These are phyloP conservation scores for Conopomorpha cramerella DNA, from an alignment of 1,140 invertebrate species.

Conservation along the genomic window DNA sequence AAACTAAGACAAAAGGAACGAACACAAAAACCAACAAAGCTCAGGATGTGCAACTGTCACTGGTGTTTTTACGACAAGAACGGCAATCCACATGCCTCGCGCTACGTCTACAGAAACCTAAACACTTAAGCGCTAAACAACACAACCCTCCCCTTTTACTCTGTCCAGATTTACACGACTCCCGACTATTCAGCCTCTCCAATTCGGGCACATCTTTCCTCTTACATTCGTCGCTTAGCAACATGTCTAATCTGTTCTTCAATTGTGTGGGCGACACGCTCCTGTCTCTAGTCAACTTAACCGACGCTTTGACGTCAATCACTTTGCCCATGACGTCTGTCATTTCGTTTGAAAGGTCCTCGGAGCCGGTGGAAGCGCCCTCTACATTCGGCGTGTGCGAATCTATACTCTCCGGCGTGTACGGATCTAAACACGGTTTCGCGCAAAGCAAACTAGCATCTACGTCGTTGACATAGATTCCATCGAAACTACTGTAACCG, in stretches of 20 bases:
- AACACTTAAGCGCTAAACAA: conserved; percentile 42
- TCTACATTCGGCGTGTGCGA: conserved; percentile 71
- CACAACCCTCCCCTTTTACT: conserved; percentile 33
- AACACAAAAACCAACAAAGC: conserved; percentile 6
- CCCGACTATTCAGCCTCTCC: conserved; percentile 32
- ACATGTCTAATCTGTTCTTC: conserved; percentile 41
- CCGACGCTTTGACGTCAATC: conserved; percentile 14
- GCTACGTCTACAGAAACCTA: conserved; percentile 35
- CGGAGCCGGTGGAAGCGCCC: conserved; percentile 21
- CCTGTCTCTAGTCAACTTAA: conserved; percentile 28
- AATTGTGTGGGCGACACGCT: conserved; percentile 64
- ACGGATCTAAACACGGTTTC: conserved; percentile 65
- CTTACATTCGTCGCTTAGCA: conserved; percentile 19
- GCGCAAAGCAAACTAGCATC: conserved; percentile 55
- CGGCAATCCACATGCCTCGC: conserved; percentile 29
- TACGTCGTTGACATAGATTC: conserved; percentile 61
- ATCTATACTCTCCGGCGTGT: conserved; percentile 77
- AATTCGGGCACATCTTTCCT: conserved; percentile 17
- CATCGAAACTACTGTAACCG: conserved; percentile 45
- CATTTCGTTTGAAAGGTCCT: conserved; percentile 22
- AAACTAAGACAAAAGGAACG: not conserved
- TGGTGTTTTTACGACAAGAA: conserved; percentile 28
- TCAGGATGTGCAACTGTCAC: conserved; percentile 34
- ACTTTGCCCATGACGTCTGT: conserved; percentile 10
- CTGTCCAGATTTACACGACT: conserved; percentile 33